Evolutionary conservation across 1,140 invertebrate species (phyloP), one percentile per base, ranked within the genome.

Genomic region (Drosophila nikananu): DNA sequence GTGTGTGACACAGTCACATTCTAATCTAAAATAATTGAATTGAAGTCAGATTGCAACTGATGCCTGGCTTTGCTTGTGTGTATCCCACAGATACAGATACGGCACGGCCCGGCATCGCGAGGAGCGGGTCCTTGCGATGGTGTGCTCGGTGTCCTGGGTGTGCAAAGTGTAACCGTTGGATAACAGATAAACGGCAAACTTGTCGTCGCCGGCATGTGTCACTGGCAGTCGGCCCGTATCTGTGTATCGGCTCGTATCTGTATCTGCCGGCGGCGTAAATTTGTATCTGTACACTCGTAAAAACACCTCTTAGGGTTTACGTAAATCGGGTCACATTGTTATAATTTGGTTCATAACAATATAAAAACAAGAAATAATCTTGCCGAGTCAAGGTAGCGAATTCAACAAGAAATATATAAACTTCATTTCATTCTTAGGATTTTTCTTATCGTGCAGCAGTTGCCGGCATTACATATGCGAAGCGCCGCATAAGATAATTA

Each of bases 11-110:
- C 79, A 90, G 86, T 90, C 86, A 91, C 86, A 90, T 90, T 90
- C 86, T 90, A 90, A 90, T 90, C 86, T 90, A 90, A 90, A 90
- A 91, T 90, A 90, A 90, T 90, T 90, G 86, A 90, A 90, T 90
- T 90, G 86, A 90, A 90, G 86, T 90, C 82, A 90, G 86, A 90
- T 90, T 90, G 86, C 86, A 90, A 90, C 86, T 90, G 86, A 90
- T 90, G 86, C 86, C 80, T 80, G 58, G 73, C 37, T 67, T 25
- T 37, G 30, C 42, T 2, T 27, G 25, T 65, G 57, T 77, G 67
- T 75, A 76, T 68, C 71, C 10, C 58, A 44, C 65, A 86, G 77
- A 67, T 64, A 73, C 25, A 71, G 54, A 65, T 54, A 70, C 49
- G n/a, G 48, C 3, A 51, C 49, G 58, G 57, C 39, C 64, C 60